Evolutionary conservation across 2,888 invertebrate species (phyloP).

Genomic region (Rotaria macrura): DNA sequence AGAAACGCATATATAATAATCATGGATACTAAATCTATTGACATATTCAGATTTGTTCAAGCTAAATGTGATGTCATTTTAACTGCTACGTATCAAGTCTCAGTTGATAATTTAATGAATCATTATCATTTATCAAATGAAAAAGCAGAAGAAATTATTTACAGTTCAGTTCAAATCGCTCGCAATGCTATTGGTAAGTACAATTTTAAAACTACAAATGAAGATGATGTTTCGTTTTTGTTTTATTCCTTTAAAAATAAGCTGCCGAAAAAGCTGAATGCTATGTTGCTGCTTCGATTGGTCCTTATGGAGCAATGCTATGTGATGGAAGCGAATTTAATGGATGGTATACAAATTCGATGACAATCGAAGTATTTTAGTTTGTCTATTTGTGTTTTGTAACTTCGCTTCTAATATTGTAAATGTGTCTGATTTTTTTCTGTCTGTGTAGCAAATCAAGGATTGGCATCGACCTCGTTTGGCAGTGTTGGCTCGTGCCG

Average conservation of each 20-base stretch:
- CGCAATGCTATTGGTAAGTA: constrained; percentile 59
- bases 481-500: constrained; percentile 65
- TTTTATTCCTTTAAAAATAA: too few species aligned
- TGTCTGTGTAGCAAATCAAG: constrained; percentile 56
- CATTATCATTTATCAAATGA: constrained; percentile 62
- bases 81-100: constrained; percentile 81
- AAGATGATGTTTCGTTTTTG: too few species aligned
- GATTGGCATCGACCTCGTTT: constrained; percentile 77
- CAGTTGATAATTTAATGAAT: constrained; percentile 62
- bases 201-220: constrained; percentile 23
- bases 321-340: constrained; percentile 84
- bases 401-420: not conserved
- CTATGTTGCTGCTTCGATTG: constrained; percentile 70
- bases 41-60: constrained; percentile 31
- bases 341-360: constrained; percentile 56
- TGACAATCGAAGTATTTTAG: constrained; percentile 38
- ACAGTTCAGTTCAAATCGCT: constrained; percentile 64
- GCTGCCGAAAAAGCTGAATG: constrained; percentile 27
- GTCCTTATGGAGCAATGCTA: constrained; percentile 79
- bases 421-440: not conserved
- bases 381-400: not conserved
- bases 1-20: not conserved
- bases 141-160: constrained; percentile 63
- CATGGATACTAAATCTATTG: not conserved
- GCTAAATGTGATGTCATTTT: constrained; percentile 76